Evolutionary conservation across 2,888 invertebrate species (phyloP), one percentile per base, ranked within the genome.

Genomic region (Ptilodon capucinus): DNA sequence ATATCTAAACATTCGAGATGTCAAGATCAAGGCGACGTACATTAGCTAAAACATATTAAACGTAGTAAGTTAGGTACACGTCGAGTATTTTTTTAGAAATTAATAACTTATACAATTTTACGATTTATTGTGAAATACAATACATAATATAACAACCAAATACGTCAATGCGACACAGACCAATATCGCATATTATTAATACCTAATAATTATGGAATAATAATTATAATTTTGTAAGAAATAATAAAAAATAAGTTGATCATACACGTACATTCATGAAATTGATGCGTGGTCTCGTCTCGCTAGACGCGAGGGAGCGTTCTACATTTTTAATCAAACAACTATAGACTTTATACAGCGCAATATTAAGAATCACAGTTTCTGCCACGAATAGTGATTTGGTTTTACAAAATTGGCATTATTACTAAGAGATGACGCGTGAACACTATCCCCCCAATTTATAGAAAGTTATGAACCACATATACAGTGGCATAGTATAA

Each of bases 291-390:
- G 35, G 9, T 17, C 4, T 32, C 6, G 34, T 16, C 4, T 18
- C 11, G 18, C 14, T 2, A 19, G 19, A 35, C 5, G 13, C 42
- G 44, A 46, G n/a, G n/a, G n/a, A n/a, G n/a, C n/a, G n/a, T n/a
- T n/a, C 59, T 45, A 54, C 47, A 18, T 18, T 25, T 40, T 40
- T 30, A 60, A 47, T 48, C 41, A 55, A 63, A 63, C 55, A 60
- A 60, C 71, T 59, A 64, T 57, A 61, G 74, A 74, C 65, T 67
- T 68, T 81, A n/a, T n/a, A 74, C 71, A 78, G 75, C 68, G 74
- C 77, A 72, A 74, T 71, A 73, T 71, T 78, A 68, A 78, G 76
- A 76, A 82, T 82, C 83, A 82, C 81, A 82, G 81, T 73, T 76
- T 71, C 63, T 72, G 78, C 73, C 71, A 76, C 56, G 62, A 52